These are phyloP conservation scores for Centropus unirufus DNA, from an alignment of 2,113 vertebrate species.

Conservation along the genomic window DNA sequence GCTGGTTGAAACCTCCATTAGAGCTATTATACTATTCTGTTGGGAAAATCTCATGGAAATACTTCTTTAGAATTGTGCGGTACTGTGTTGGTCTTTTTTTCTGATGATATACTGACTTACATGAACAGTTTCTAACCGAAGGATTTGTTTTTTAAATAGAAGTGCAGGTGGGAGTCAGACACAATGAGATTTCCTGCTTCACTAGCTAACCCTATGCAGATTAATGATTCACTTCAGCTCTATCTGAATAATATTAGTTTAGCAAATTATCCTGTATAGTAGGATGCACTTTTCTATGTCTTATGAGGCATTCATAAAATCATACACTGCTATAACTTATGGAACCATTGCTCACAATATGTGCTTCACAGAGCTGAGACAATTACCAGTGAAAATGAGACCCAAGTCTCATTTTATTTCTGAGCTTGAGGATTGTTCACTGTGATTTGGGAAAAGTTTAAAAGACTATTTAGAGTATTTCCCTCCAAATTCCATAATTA, in stretches of 20 bases:
- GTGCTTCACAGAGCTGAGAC: slow-evolving; percentile 19
- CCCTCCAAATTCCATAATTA: slow-evolving; percentile 7
- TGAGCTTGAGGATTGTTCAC: slow-evolving; percentile 19
- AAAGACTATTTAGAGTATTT: slow-evolving; percentile 36
- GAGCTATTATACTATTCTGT: not conserved
- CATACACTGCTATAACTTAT: not conserved
- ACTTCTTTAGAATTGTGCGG: not conserved
- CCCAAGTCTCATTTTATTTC: slow-evolving; percentile 37
- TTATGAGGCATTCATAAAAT: slow-evolving; percentile 56
- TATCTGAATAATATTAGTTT: slow-evolving; percentile 73
- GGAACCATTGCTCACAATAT: not conserved
- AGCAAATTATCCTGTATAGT: slow-evolving; percentile 64
- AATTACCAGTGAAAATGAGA: slow-evolving; percentile 61
- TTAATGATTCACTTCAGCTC: slow-evolving; percentile 69
- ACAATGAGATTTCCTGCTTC: slow-evolving; percentile 72
- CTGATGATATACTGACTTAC: slow-evolving; percentile 42
- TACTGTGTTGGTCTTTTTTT: not conserved
- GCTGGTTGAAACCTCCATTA: not conserved
- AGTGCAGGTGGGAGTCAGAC: slow-evolving; percentile 36
- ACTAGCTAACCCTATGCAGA: slow-evolving; percentile 64
- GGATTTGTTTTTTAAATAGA: slow-evolving; percentile 70
- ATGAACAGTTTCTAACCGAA: slow-evolving; percentile 26
- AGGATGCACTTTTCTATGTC: slow-evolving; percentile 56
- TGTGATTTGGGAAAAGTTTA: slow-evolving; percentile 47
- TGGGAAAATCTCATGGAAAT: slow-evolving; percentile 41